Evolutionary conservation across 2,797 vertebrate genomes (phyloP).

Genomic region (Pangasius krempfi): DNA sequence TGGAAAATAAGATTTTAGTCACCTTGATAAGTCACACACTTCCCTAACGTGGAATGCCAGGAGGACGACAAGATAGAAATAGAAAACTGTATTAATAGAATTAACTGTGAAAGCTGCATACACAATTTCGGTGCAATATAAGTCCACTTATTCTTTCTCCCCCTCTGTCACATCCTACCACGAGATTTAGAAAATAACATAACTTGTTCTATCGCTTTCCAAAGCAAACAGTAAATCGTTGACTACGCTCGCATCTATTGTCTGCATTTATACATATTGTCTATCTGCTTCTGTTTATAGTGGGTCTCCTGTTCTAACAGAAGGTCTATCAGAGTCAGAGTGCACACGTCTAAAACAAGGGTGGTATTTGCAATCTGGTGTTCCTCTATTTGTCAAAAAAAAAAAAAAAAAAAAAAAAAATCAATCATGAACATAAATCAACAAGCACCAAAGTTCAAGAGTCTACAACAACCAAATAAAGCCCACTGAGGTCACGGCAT

Average conservation of each 20-base stretch:
- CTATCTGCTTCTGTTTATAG: not conserved
- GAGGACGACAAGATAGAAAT: not conserved
- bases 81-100: too few relatives aligned
- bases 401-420: too few relatives aligned
- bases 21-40: not conserved
- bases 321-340: not conserved
- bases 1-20: not conserved
- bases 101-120: not conserved
- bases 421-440: not conserved
- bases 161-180: not conserved
- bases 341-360: not conserved
- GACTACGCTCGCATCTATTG: not conserved
- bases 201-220: not conserved
- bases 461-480: not conserved
- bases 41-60: not conserved
- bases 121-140: not conserved
- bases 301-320: not conserved
- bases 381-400: not conserved
- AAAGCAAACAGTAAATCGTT: not conserved
- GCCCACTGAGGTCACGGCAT: not conserved
- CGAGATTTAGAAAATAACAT: not conserved
- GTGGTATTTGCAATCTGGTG: not conserved
- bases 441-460: not conserved
- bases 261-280: not conserved
- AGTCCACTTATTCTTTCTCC: not conserved